A percentile compares a stretch with the other conserved stretches of the same genome.
Evolutionary conservation across 1,140 invertebrate species (phyloP).

Genomic region (Pseudomyrmex dendroicus): DNA sequence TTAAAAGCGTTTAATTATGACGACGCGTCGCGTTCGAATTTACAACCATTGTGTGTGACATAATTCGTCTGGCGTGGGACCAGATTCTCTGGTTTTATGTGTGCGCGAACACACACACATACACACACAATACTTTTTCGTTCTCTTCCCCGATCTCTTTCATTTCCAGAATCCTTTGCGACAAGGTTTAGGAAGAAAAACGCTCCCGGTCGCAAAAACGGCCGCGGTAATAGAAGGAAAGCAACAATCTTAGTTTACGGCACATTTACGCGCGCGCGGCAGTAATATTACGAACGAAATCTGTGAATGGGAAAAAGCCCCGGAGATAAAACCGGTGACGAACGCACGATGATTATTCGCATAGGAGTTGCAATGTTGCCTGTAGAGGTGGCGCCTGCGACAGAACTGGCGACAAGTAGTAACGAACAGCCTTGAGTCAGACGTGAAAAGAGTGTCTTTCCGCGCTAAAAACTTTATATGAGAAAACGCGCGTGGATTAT

Average conservation of each 20-base stretch:
- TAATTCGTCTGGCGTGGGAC: conserved; percentile 29
- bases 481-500: conserved; percentile 5
- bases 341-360: conserved; percentile 29
- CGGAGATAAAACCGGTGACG: conserved; percentile 20
- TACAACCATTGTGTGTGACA: conserved; percentile 7
- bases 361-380: conserved; percentile 16
- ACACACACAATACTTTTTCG: not conserved
- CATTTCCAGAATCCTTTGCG: conserved; percentile 22
- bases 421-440: conserved; percentile 39
- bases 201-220: not conserved
- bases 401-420: conserved; percentile 29
- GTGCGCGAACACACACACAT: too few relatives aligned
- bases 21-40: not conserved
- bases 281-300: conserved; percentile 54
- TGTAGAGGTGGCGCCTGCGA: conserved; percentile 27
- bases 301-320: conserved; percentile 15
- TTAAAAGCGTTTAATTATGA: conserved; percentile 27
- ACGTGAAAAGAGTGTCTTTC: conserved; percentile 7
- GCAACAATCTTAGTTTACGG: conserved; percentile 59
- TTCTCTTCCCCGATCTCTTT: not conserved
- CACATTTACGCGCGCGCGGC: conserved; percentile 36
- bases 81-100: conserved; percentile 3
- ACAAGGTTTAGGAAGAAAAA: conserved; percentile 56
- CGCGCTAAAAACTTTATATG: conserved; percentile 8
- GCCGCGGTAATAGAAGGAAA: conserved; percentile 6